Evolutionary conservation across 2,113 vertebrate species (phyloP).

Genomic region (Nematolebias whitei): DNA sequence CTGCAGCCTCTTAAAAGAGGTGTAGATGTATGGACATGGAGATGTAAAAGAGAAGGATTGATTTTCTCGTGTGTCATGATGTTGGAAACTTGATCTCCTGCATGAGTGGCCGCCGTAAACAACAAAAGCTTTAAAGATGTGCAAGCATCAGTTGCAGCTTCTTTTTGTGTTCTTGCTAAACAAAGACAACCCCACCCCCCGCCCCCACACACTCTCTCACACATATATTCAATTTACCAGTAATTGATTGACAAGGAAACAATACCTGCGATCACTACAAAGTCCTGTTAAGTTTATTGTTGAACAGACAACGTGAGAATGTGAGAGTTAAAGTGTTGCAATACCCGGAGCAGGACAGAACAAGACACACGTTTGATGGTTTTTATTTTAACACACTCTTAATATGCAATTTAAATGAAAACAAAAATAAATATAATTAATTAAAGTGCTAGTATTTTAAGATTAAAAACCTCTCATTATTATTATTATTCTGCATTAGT

Average conservation of each 20-base stretch:
- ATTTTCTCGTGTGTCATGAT: conserved; percentile 49
- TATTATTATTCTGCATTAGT: conserved; percentile 38
- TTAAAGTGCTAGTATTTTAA: conserved; percentile 20
- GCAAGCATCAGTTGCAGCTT: conserved; percentile 50
- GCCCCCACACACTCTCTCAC: too few relatives aligned
- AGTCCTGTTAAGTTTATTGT: conserved; percentile 4
- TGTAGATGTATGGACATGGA: conserved; percentile 9
- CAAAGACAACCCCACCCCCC: neutral
- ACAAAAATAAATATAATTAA: conserved; percentile 3
- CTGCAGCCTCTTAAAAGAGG: conserved; percentile 35
- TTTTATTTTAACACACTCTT: conserved; percentile 9
- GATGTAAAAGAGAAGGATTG: conserved; percentile 32
- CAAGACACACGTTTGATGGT: neutral
- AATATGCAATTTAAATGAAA: conserved; percentile 9
- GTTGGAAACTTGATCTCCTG: conserved; percentile 63
- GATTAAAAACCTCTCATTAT: conserved; percentile 41
- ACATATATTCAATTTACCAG: neutral
- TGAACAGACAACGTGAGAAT: conserved; percentile 4
- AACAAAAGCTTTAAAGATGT: conserved; percentile 57
- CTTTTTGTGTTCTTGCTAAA: conserved; percentile 44
- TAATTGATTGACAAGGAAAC: conserved; percentile 16
- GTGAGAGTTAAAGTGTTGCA: neutral
- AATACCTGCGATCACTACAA: conserved; percentile 40
- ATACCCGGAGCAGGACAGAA: neutral
- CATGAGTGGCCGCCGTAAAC: conserved; percentile 63